phyloP scores from a whole-genome alignment of 2,797 vertebrate species.

The Coreius guichenoti region DNA sequence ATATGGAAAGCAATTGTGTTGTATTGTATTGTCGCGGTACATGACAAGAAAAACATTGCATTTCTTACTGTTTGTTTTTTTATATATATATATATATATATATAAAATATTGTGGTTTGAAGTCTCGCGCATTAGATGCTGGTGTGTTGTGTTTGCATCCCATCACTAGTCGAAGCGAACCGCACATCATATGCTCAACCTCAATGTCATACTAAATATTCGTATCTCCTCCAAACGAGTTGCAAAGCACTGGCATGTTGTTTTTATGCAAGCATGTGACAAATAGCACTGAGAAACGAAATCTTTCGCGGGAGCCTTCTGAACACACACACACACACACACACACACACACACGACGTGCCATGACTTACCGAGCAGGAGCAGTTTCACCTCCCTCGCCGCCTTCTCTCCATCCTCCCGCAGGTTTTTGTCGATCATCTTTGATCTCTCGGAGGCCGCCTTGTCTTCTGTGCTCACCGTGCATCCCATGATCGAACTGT shows the following conservation, averaged over 20 bases:
- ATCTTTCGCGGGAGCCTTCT: not conserved
- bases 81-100: no score
- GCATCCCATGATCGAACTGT: conserved; percentile 88
- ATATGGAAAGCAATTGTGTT: not conserved
- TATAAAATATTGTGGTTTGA: not conserved
- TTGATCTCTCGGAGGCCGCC: conserved; percentile 94
- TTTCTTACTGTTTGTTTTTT: not conserved
- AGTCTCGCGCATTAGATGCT: not conserved
- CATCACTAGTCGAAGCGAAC: not conserved
- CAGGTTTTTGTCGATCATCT: conserved; percentile 98
- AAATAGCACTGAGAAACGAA: not conserved
- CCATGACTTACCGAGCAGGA: conserved; percentile 86
- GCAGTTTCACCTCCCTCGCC: conserved; percentile 94
- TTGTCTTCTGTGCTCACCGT: conserved; percentile 98
- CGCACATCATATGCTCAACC: not conserved
- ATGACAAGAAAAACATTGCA: not conserved
- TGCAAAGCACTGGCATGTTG: not conserved
- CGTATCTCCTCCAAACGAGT: not conserved
- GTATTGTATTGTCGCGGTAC: not conserved
- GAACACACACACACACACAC: conserved; percentile 15
- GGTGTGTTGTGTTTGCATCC: not conserved
- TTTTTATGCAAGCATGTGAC: conserved; percentile 5
- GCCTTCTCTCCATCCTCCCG: conserved; percentile 97
- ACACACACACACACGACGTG: conserved; percentile 25
- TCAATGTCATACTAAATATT: not conserved